A percentile compares a stretch with the other conserved stretches of the same genome.
These are phyloP conservation scores for Zaprionus inermis DNA, from an alignment of 1,140 invertebrate genomes.

Conservation along the genomic window DNA sequence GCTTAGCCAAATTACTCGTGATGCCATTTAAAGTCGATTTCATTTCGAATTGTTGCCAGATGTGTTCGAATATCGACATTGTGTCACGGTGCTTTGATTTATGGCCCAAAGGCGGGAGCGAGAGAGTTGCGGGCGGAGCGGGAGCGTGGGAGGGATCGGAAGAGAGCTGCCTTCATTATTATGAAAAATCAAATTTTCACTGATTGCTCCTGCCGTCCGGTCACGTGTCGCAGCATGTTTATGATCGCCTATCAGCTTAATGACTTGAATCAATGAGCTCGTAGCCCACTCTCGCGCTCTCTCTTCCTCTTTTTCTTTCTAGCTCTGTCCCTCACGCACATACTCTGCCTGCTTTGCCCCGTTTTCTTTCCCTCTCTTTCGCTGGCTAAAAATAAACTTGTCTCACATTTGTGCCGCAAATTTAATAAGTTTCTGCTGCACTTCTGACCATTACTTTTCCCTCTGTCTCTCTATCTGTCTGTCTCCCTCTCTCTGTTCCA, in stretches of 20 bases:
- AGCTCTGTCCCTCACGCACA: no score
- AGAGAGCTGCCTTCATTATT: slow-evolving; percentile 21
- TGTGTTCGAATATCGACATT: slow-evolving; percentile 65
- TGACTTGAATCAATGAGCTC: slow-evolving; percentile 58
- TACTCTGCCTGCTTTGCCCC: no score
- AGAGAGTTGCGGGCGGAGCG: background rate
- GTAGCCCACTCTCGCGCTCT: background rate
- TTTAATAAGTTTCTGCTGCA: slow-evolving; percentile 21
- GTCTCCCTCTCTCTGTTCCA: background rate
- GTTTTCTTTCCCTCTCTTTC: no score
- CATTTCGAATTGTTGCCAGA: slow-evolving; percentile 32
- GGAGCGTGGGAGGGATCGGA: background rate
- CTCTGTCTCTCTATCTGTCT: background rate
- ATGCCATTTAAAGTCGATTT: slow-evolving; percentile 39
- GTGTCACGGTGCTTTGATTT: slow-evolving; percentile 68
- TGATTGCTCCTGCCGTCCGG: slow-evolving; percentile 52
- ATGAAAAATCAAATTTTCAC: slow-evolving; percentile 71
- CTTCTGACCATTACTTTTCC: slow-evolving; percentile 17
- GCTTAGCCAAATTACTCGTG: slow-evolving; percentile 18
- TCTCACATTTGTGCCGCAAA: slow-evolving; percentile 30
- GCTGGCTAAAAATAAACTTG: slow-evolving; percentile 20
- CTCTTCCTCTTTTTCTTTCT: background rate
- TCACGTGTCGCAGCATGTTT: slow-evolving; percentile 58
- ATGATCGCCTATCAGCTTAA: slow-evolving; percentile 69
- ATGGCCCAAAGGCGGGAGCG: slow-evolving; percentile 24